Evolutionary conservation across 2,888 invertebrate species (phyloP), one percentile per base, ranked within the genome.

Genomic region (Pyrochroa serraticornis): DNA sequence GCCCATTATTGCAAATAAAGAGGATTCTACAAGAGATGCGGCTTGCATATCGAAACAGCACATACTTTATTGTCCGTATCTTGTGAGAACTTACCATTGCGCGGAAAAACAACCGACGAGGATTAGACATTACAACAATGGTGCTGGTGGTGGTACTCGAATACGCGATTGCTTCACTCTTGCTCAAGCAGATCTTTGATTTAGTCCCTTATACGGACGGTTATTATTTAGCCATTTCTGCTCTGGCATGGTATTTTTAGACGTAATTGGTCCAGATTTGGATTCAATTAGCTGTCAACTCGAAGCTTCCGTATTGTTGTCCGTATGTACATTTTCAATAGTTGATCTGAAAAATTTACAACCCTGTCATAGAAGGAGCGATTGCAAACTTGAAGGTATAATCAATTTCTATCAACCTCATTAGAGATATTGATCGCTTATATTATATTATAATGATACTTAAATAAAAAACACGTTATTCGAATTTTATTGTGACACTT

Each of bases 11-110:
- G 73, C 72, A 71, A 69, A 73, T 71, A 74, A 75, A 73, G 75
- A 74, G 74, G 75, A 76, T 75, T 75, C 73, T 72, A 68, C 72
- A 70, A 68, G 70, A 73, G 77, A 77, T 77, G 76, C 75, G 76
- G 67, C 74, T 65, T 74, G 77, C 75, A 77, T 77, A 75, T 74
- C 72, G 72, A 77, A 75, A 68, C 67, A 69, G 66, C 64, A 62
- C 66, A 71, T 75, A 74, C 71, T 77, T 77, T 77, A 77, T 76
- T 71, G 68, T 73, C 65, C 66, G 69, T 64, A 71, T 71, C 67
- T 75, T 77, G 77, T 77, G 77, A 77, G 77, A 77, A 77, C 75
- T 70, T 68, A 63, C 61, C 68, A 66, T 64, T 65, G 68, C 66
- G 55, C 51, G 62, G 61, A 70, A 68, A 70, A 71, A 72, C 71